Evolutionary conservation across 1,140 invertebrate species (phyloP).

Genomic region (Ladona fulva): DNA sequence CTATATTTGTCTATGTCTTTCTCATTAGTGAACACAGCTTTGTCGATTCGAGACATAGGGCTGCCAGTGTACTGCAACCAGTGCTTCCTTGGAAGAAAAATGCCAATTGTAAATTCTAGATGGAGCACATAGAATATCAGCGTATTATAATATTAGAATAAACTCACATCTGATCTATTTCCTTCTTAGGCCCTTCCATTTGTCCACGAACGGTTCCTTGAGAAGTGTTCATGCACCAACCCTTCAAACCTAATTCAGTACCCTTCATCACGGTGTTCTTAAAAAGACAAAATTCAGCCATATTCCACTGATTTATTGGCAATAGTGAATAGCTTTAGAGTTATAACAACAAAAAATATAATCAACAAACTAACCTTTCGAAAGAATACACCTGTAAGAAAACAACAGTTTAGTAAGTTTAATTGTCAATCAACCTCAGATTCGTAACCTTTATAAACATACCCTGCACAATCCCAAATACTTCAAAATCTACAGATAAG

Average conservation of each 20-base stretch:
- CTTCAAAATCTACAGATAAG: conserved; percentile 39
- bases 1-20: conserved; percentile 38
- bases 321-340: no score
- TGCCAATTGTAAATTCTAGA: neutral
- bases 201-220: conserved; percentile 50
- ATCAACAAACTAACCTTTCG: conserved; percentile 28
- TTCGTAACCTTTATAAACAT: neutral
- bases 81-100: conserved; percentile 34
- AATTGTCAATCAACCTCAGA: neutral
- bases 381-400: conserved; percentile 36
- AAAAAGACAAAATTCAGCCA: neutral
- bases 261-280: conserved; percentile 50
- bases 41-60: conserved; percentile 50
- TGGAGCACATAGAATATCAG: neutral
- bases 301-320: no score
- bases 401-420: neutral
- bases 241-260: conserved; percentile 43
- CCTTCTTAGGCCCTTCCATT: conserved; percentile 45
- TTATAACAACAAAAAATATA: no score
- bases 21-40: conserved; percentile 43
- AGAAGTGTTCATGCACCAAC: conserved; percentile 57
- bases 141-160: neutral
- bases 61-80: conserved; percentile 52
- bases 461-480: conserved; percentile 47
- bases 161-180: conserved; percentile 40